Base-by-base conservation (phyloP, 1,140 invertebrate genomes). In the Chelonus insularis region DNA sequence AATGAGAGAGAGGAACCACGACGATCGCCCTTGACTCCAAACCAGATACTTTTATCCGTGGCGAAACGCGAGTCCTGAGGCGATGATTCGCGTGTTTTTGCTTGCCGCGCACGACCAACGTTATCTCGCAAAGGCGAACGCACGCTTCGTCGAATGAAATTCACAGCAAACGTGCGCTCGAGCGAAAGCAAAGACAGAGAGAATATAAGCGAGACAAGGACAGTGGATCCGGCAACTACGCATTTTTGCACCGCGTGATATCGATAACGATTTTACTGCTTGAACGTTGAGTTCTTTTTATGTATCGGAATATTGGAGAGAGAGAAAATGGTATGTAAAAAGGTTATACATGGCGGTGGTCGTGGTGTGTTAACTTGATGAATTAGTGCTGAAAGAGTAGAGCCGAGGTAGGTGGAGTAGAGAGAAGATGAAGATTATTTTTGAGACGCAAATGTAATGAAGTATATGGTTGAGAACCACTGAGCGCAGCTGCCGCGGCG, bases 401-500 rank as follows among this genome's bases (percentile, higher is more conserved):
- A n/a, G n/a, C n/a, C n/a, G n/a, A n/a, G n/a, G n/a, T n/a, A n/a
- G n/a, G n/a, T n/a, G n/a, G n/a, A n/a, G n/a, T n/a, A n/a, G n/a
- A n/a, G 20, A 57, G 29, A 36, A 57, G 20, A 29, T 8, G 6
- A 23, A 6, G 11, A 48, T n/a, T 21, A 48, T 25, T 50, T 8
- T 29, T 39, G 14, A 39, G 14, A 12, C 20, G 48, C 65, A 68
- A 69, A 65, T 67, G 60, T 16, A 20, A 29, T 9, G 1, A 54
- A 43, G 60, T 29, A 18, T 25, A n/a, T 29, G 62, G 66, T 70
- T 76, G 75, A 76, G 75, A 68, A 63, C 61, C 75, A 68, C 75
- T 75, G 73, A 60, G 63, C 68, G 69, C 73, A 76, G 72, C 75
- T 76, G 75, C 72, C 75, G 68, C 69, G 68, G 62, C 55, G 56